Evolutionary conservation across 1,140 invertebrate species (phyloP).

Genomic region (Pogonognathellus flavescens): DNA sequence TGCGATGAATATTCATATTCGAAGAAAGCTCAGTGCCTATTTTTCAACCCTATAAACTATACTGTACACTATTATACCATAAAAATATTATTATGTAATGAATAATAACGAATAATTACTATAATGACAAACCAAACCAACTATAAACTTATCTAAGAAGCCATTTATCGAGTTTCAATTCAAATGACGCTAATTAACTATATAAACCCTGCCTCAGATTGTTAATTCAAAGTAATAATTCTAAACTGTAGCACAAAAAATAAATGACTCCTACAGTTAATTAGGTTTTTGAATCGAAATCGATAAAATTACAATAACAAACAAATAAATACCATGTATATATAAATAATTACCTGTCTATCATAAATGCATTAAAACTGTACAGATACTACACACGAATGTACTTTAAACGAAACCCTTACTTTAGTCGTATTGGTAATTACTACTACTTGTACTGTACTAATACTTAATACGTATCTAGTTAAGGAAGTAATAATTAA

Average conservation of each 20-base stretch:
- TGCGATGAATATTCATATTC: constrained; percentile 49
- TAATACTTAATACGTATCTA: constrained; percentile 11
- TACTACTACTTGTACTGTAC: too few species aligned
- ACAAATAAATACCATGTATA: not conserved
- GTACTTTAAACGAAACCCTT: too few species aligned
- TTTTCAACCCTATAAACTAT: constrained; percentile 53
- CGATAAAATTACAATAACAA: not conserved
- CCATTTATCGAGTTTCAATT: constrained; percentile 20
- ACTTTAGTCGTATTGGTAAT: too few species aligned
- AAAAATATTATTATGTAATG: not conserved
- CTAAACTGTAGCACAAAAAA: constrained; percentile 33
- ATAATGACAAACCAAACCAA: not conserved
- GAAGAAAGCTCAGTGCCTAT: constrained; percentile 61
- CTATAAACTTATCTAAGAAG: constrained; percentile 22
- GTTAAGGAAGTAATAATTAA: not conserved
- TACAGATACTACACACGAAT: too few species aligned
- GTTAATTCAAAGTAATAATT: not conserved
- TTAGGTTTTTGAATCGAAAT: not conserved
- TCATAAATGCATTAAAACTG: too few species aligned
- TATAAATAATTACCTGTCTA: not conserved
- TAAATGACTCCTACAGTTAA: not conserved
- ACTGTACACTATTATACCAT: constrained; percentile 6
- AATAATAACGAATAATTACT: not conserved
- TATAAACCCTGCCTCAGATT: constrained; percentile 11
- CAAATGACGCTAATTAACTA: constrained; percentile 28